phyloP scores from a whole-genome alignment of 2,797 vertebrate genomes.

The Zalophus californianus region DNA sequence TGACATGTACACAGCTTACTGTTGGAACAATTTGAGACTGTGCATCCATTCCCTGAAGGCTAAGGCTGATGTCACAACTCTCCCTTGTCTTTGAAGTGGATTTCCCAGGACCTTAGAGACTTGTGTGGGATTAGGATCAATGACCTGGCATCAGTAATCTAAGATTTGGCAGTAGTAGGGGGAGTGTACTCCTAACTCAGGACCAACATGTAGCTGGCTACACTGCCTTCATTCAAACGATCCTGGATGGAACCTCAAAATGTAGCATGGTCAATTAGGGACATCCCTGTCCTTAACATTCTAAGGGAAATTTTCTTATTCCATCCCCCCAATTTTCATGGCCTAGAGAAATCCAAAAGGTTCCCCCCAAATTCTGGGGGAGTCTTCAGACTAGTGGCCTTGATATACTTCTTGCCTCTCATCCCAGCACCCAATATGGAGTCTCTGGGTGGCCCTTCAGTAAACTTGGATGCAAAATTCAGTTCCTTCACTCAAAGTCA shows the following conservation, averaged over 20 bases:
- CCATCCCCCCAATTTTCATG: not conserved
- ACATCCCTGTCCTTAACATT: not conserved
- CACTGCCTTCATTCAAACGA: not conserved
- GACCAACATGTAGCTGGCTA: not conserved
- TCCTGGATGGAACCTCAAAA: not conserved
- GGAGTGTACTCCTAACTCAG: not conserved
- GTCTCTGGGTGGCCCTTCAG: not conserved
- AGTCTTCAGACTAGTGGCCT: not conserved
- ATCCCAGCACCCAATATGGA: not conserved
- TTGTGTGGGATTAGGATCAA: not conserved
- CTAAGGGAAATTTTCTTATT: not conserved
- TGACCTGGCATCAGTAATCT: not conserved
- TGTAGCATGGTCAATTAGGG: not conserved
- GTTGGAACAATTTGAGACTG: not conserved
- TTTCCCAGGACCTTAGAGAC: not conserved
- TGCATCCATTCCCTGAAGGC: not conserved
- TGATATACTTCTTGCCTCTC: not conserved
- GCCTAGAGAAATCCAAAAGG: not conserved
- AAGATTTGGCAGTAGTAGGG: not conserved
- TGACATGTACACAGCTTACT: not conserved
- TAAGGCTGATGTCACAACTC: not conserved
- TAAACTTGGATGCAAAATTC: not conserved
- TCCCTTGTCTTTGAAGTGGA: not conserved
- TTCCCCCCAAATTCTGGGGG: not conserved
- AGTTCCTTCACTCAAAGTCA: not conserved